These are phyloP conservation scores for Drosophila simulans DNA, from an alignment of 1,140 invertebrate species.

Conservation along the genomic window DNA sequence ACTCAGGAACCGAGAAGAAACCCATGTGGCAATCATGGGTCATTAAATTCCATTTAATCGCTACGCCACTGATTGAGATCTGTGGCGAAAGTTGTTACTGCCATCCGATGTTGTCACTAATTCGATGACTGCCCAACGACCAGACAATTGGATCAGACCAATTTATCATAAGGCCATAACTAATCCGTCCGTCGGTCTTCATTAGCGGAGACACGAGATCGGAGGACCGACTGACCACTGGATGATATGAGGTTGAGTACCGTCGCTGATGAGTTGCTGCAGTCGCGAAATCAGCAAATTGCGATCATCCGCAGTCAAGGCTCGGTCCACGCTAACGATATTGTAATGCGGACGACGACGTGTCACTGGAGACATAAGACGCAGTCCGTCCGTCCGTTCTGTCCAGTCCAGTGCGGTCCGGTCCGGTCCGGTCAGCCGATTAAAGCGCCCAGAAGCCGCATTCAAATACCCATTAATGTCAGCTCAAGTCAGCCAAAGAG, in stretches of 20 bases:
- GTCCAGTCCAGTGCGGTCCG: slow-evolving; percentile 42
- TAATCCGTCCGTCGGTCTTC: slow-evolving; percentile 59
- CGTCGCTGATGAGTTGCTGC: slow-evolving; percentile 12
- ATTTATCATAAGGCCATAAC: slow-evolving; percentile 59
- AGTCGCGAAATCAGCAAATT: slow-evolving; percentile 43
- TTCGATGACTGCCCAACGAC: slow-evolving; percentile 25
- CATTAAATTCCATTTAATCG: slow-evolving; percentile 47
- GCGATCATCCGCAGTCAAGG: slow-evolving; percentile 45
- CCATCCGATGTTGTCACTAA: slow-evolving; percentile 37
- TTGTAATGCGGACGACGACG: slow-evolving; percentile 42
- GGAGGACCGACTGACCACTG: not conserved
- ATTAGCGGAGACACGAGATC: slow-evolving; percentile 25
- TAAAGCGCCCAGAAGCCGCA: slow-evolving; percentile 71
- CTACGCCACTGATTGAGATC: slow-evolving; percentile 37
- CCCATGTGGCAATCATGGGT: slow-evolving; percentile 2
- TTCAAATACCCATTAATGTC: slow-evolving; percentile 78
- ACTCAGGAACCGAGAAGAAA: not conserved
- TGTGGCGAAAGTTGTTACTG: slow-evolving; percentile 25
- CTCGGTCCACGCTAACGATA: slow-evolving; percentile 53
- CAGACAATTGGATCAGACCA: slow-evolving; percentile 47
- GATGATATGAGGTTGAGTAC: slow-evolving; percentile 1
- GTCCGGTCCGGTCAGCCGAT: slow-evolving; percentile 61
- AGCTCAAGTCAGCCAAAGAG: slow-evolving; percentile 57
- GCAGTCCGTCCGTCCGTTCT: not conserved
- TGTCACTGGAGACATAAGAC: slow-evolving; percentile 57